Percentiles rank a stretch among this genome's conserved stretches.
phyloP scores from a whole-genome alignment of 2,888 invertebrate species.

The Sthenelais limicola region DNA sequence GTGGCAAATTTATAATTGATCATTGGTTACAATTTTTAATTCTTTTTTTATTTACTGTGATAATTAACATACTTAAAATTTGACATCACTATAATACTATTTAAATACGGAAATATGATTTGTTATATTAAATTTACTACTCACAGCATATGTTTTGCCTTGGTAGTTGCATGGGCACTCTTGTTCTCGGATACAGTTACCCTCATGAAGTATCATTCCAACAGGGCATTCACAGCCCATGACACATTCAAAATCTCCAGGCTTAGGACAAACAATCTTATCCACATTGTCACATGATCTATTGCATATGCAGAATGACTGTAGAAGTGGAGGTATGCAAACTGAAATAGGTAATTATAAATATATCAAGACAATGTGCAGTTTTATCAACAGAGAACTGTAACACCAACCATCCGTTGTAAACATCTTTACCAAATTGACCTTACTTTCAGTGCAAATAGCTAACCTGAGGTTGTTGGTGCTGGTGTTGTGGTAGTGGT shows the following conservation, averaged over 20 bases:
- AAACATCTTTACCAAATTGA: no score
- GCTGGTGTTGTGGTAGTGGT: constrained; percentile 7
- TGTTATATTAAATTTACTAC: no score
- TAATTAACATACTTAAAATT: background rate
- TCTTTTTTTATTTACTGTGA: background rate
- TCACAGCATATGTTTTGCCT: constrained; percentile 69
- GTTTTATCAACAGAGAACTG: no score
- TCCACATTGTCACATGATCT: constrained; percentile 41
- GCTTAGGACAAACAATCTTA: background rate
- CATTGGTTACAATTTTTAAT: background rate
- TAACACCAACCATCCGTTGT: no score
- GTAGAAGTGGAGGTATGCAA: constrained; percentile 35
- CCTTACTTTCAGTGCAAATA: no score
- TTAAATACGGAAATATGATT: no score
- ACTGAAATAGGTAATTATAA: constrained; percentile 34
- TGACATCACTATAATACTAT: background rate
- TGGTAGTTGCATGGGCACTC: constrained; percentile 85
- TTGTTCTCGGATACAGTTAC: constrained; percentile 83
- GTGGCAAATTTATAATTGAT: no score
- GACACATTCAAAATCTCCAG: background rate
- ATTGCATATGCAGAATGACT: constrained; percentile 41
- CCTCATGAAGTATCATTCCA: constrained; percentile 81
- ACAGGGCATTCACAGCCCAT: constrained; percentile 8
- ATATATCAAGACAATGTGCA: no score
- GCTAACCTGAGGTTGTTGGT: constrained; percentile 25